A percentile compares a stretch with the other conserved stretches of the same genome.
phyloP scores from a whole-genome alignment of 2,888 invertebrate genomes.

The Lordiphosa fenestrarum region DNA sequence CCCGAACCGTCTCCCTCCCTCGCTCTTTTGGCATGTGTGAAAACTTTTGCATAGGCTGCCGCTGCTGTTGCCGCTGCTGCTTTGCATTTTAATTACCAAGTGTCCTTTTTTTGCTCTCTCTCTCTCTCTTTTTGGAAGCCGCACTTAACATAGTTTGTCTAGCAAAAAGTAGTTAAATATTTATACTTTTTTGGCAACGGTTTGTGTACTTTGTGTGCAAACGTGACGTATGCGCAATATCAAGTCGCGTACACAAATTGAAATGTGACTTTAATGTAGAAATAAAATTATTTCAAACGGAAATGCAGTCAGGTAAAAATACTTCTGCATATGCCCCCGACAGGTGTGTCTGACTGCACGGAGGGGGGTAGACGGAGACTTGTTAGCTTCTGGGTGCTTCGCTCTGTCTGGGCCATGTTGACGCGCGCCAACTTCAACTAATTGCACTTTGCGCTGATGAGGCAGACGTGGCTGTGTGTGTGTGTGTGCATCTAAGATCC shows the following conservation, averaged over 20 bases:
- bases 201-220: slow-evolving; percentile 27
- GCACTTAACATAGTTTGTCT: slow-evolving; percentile 62
- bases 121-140: slow-evolving; percentile 1
- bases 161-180: slow-evolving; percentile 55
- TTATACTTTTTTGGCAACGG: slow-evolving; percentile 57
- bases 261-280: slow-evolving; percentile 68
- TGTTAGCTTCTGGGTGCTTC: slow-evolving; percentile 56
- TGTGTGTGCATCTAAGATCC: slow-evolving; percentile 31
- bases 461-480: slow-evolving; percentile 43
- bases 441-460: slow-evolving; percentile 73
- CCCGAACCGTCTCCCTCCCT: slow-evolving; percentile 5
- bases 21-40: slow-evolving; percentile 25
- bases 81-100: slow-evolving; percentile 69
- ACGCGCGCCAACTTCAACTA: slow-evolving; percentile 70
- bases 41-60: slow-evolving; percentile 43
- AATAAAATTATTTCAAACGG: slow-evolving; percentile 65
- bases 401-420: slow-evolving; percentile 58
- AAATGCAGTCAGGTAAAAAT: slow-evolving; percentile 55
- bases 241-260: slow-evolving; percentile 57
- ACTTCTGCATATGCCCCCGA: slow-evolving; percentile 30
- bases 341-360: slow-evolving; percentile 52
- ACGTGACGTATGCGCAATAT: slow-evolving; percentile 52
- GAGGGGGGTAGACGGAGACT: slow-evolving; percentile 40
- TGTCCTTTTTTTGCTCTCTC: slow-evolving; percentile 14
- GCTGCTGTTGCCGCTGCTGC: slow-evolving; percentile 20